Conservation (phyloP, 2,113 vertebrate species). For the Misgurnus anguillicaudatus region DNA sequence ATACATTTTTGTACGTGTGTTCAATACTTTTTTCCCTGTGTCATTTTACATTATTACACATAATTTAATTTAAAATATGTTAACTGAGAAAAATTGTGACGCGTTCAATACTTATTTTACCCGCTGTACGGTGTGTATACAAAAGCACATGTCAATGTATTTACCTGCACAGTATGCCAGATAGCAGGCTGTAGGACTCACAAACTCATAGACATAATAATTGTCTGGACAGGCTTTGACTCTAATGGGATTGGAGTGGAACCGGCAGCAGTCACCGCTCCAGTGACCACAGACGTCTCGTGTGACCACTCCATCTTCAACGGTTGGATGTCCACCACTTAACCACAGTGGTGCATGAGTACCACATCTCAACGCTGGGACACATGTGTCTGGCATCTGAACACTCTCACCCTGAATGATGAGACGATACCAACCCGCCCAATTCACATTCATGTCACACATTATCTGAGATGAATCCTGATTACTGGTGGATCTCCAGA, state of each 20-base stretch:
- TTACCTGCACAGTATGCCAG: slow-evolving; percentile 10
- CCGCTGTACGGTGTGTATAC: too few relatives aligned
- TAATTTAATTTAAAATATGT: too few relatives aligned
- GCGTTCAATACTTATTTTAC: too few relatives aligned
- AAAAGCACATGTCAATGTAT: too few relatives aligned
- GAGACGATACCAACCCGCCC: slow-evolving; percentile 45
- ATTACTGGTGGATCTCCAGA: slow-evolving; percentile 16
- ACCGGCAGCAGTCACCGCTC: neutral
- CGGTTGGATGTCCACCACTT: neutral
- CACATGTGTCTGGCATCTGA: slow-evolving; percentile 10
- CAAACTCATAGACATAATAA: slow-evolving; percentile 10
- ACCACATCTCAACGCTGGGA: neutral
- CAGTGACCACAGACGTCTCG: slow-evolving; percentile 28
- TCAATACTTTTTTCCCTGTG: too few relatives aligned
- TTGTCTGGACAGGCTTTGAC: slow-evolving; percentile 45
- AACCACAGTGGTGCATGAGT: neutral
- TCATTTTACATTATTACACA: too few relatives aligned
- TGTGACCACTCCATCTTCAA: slow-evolving; percentile 17
- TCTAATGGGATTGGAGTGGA: neutral
- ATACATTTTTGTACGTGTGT: too few relatives aligned
- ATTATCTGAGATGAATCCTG: neutral
- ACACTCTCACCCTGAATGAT: neutral
- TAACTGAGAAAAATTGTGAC: too few relatives aligned
- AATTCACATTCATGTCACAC: neutral
- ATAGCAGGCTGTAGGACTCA: neutral